Evolutionary conservation across 1,140 invertebrate genomes (phyloP), one percentile per base, ranked within the genome.

Genomic region (Stegodyphus dumicola): DNA sequence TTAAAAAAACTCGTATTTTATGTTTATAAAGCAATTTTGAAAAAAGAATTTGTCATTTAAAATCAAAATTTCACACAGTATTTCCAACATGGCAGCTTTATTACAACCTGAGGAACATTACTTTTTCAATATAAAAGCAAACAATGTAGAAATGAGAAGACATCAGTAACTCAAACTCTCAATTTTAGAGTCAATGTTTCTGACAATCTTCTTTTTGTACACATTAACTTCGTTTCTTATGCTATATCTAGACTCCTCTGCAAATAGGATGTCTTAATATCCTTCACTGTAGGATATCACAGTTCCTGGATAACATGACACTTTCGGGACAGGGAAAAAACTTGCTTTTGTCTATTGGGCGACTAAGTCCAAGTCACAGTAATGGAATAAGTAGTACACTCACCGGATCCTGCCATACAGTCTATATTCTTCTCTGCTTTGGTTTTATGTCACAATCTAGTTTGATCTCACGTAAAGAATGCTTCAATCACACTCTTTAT

Each of bases 61-160:
- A 60, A 60, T 60, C 56, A 60, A 60, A 60, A 33, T 33, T 33
- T 15, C 56, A 60, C 52, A 52, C 15, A 13, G 70, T 69, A 80
- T 83, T 83, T 86, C 84, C 84, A 86, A 86, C 84, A 86, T 86
- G 84, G 84, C 84, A 86, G 84, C 84, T 86, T 86, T 86, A 86
- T 86, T 86, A 86, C 84, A 86, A 86, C 84, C 84, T 86, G 84
- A 86, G 84, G 84, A 86, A 86, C 84, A 86, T 86, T 86, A 86
- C 75, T 86, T 86, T 79, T 85, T 86, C 75, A 86, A 78, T 86
- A 86, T 86, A 86, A 86, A 86, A 86, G 84, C 84, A 86, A 86
- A 86, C 84, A 84, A 84, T 86, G 84, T 86, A 86, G 84, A 86
- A 86, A 86, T 86, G 75, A 86, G 84, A 86, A 86, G 84, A 86